Evolutionary conservation across 2,113 vertebrate genomes (phyloP).

Genomic region (Ia io): DNA sequence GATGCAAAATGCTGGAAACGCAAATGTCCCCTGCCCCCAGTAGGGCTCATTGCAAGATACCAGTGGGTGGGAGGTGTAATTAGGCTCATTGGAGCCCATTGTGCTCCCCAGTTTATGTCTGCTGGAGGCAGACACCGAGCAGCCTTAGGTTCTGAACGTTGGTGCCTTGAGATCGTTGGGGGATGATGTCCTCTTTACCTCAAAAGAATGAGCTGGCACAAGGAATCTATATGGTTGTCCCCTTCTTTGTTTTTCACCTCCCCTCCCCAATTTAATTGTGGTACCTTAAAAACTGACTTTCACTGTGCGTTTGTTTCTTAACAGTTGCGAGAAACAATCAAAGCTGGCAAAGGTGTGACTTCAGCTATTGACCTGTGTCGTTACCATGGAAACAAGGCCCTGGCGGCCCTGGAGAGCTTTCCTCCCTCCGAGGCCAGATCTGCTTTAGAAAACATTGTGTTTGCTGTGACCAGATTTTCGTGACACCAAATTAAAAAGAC

Average conservation of each 20-base stretch:
- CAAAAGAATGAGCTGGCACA: background rate
- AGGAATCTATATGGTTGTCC: background rate
- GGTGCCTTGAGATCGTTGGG: constrained; percentile 13
- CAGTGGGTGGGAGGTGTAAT: background rate
- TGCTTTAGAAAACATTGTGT: constrained; percentile 96
- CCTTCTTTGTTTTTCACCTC: background rate
- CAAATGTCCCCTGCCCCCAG: background rate
- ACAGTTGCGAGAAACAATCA: constrained; percentile 93
- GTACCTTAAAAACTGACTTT: constrained; percentile 66
- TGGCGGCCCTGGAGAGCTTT: constrained; percentile 94
- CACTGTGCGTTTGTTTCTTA: constrained; percentile 80
- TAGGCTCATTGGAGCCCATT: constrained; percentile 2
- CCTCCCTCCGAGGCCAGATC: constrained; percentile 95
- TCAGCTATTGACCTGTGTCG: constrained; percentile 94
- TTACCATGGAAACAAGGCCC: constrained; percentile 95
- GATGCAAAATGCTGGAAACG: constrained; percentile 12
- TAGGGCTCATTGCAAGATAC: background rate
- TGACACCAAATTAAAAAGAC: constrained; percentile 72
- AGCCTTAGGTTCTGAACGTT: background rate
- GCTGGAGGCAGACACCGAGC: background rate
- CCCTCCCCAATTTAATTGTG: background rate
- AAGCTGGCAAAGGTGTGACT: constrained; percentile 94
- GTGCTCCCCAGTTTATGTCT: too few species aligned
- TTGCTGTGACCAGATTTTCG: constrained; percentile 91
- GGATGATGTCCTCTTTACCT: background rate